phyloP scores from a whole-genome alignment of 2,113 vertebrate genomes.

The Sylvicapra grimmia region DNA sequence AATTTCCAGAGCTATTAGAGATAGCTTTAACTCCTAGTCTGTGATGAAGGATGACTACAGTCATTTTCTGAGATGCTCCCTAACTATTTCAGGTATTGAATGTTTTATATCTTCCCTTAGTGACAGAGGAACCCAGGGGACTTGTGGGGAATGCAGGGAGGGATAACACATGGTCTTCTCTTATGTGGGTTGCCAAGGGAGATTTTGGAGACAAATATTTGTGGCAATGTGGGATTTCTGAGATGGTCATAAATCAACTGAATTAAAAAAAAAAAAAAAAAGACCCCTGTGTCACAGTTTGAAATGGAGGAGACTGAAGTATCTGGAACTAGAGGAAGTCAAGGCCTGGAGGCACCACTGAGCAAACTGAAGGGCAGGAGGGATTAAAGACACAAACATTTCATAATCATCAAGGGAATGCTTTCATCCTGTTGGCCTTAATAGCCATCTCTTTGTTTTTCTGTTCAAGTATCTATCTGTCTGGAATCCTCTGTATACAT shows the following conservation, averaged over 20 bases:
- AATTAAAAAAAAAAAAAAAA: not conserved
- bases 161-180: not conserved
- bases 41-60: constrained; percentile 39
- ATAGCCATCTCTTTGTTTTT: not conserved
- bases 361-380: not conserved
- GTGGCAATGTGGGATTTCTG: not conserved
- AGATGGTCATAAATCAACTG: not conserved
- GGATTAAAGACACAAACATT: not conserved
- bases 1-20: constrained; percentile 50
- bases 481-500: not conserved
- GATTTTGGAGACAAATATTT: not conserved
- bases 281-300: not conserved
- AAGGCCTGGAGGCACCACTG: not conserved
- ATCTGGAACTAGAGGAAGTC: not conserved
- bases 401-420: not conserved
- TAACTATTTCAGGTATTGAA: constrained; percentile 29
- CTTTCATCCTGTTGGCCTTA: not conserved
- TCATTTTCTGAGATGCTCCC: constrained; percentile 38
- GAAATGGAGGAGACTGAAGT: not conserved
- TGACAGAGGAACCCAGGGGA: not conserved
- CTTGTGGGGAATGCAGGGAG: accelerated
- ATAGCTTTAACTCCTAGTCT: constrained; percentile 40
- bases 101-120: constrained; percentile 5
- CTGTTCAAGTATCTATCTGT: not conserved
- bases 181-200: not conserved